A percentile compares a stretch with the other conserved stretches of the same genome.
These are phyloP conservation scores for Chondrilla cf. caribensis DNA, from an alignment of 37 sponge, comb jelly and placozoan species.

Conservation along the genomic window DNA sequence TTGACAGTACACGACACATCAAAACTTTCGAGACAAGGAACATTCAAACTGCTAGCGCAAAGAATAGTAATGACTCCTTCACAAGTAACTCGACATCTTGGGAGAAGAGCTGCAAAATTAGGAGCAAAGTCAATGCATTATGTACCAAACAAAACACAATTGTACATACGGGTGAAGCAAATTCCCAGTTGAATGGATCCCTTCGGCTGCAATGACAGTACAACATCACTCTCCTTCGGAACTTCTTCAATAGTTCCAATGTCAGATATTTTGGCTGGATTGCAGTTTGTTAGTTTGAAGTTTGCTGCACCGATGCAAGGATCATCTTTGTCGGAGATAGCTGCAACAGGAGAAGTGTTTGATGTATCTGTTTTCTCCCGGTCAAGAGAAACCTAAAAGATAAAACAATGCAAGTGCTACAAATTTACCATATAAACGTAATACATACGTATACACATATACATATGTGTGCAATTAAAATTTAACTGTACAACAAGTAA, in stretches of 20 bases:
- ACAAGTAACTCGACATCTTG: slow-evolving; percentile 15
- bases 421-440: no score
- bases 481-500: no score
- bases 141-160: not conserved
- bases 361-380: not conserved
- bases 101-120: slow-evolving; percentile 12
- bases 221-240: not conserved
- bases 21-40: not conserved
- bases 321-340: slow-evolving; percentile 8
- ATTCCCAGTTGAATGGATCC: slow-evolving; percentile 20
- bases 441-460: no score
- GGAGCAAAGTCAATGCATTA: not conserved
- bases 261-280: not conserved
- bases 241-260: not conserved
- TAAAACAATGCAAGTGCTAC: no score
- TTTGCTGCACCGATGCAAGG: slow-evolving; percentile 30
- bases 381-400: not conserved
- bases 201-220: slow-evolving; percentile 18
- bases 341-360: not conserved
- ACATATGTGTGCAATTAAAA: no score
- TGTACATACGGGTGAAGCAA: slow-evolving; percentile 12
- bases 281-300: not conserved
- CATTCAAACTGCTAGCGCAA: not conserved
- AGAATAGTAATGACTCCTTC: slow-evolving; percentile 21
- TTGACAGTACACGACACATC: slow-evolving; percentile 38